Evolutionary conservation across 2,888 invertebrate species (phyloP), one percentile per base, ranked within the genome.

Genomic region (Drosophila anomelani): DNA sequence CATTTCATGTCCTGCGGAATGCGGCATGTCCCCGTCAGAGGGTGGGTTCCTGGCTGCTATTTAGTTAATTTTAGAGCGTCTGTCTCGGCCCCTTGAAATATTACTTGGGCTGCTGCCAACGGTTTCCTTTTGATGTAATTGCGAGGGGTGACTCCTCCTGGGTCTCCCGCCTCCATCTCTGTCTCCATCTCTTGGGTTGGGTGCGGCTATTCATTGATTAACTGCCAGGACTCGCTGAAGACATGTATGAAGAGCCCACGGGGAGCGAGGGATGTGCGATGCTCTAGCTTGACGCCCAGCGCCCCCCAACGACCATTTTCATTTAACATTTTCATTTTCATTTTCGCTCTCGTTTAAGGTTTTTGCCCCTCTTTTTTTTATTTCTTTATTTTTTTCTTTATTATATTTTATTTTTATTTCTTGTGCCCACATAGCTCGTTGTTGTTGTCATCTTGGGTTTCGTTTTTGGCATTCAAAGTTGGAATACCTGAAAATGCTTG

Each of bases 401-500:
- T 36, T n/a, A 59, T 44, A 46, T 29, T 55, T 32, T 73, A 39
- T 26, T 43, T 49, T 41, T 41, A 36, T 54, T 36, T 54, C 39
- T 32, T 58, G 47, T 10, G 15, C 51, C 51, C 51, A 34, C 34
- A 51, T 51, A 34, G 51, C 51, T 34, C 15, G 43, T 36, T 6
- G 26, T 44, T 76, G 54, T 67, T 71, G 63, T 76, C 78, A 72
- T 76, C 67, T 73, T 78, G 68, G 75, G 70, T 76, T 78, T 66
- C 71, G 74, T 63, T 69, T 67, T 54, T 67, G 83, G 82, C 75
- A 83, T 85, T 85, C 82, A 82, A 82, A 83, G 82, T 78, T 78
- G 83, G 83, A 85, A 85, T 85, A 85, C 84, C 84, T 88, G 88
- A 85, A 85, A 88, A 85, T 85, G 83, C 77, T 82, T 78, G 88